Base-by-base conservation (phyloP, 2,888 invertebrate genomes). In the Brachynemurus nebulosus region DNA sequence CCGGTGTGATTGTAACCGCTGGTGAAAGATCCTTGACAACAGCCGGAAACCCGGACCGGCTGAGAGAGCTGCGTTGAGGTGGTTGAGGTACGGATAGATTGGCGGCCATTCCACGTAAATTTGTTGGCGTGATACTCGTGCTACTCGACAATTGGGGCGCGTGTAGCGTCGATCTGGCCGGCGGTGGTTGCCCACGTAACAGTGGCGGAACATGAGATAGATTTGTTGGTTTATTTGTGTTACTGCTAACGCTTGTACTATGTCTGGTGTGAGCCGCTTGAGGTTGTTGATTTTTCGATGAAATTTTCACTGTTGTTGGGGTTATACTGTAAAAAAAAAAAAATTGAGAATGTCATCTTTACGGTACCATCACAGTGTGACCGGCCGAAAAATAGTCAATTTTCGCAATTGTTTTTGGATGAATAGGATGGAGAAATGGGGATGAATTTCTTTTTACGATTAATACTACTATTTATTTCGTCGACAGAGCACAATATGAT, bases 1-100 rank as follows among this genome's bases (percentile, higher is more conserved):
- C 81, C 9, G 81, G 81, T 5, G 81, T 82, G 57, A 82, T 82
- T 48, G 81, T 82, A 52, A 82, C 81, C 30, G 80, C 80, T 1
- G 81, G 81, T 30, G 65, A 63, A 35, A 66, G 52, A 48, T 66
- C 66, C 52, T 65, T 65, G 42, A 65, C 63, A 21, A 63, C 64
- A 3, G 62, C 58, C 19, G 65, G 64, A 52, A 61, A 65, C 41
- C 57, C 57, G 25, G 56, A 54, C n/a, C 63, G 53, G 25, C 59
- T 56, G 7, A 54, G 50, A 38, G 58, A 57, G 44, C 50, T 53
- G 46, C 63, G 58, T 48, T 62, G 60, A 5, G 61, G 62, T 14
- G 63, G 64, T 50, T 66, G 66, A 21, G 65, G 64, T 44, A 65
- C 64, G 9, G 65, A 63, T 38, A 66, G 51, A 50, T 58, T 65